phyloP scores from a whole-genome alignment of 2,113 vertebrate genomes.

The Platysteira castanea region DNA sequence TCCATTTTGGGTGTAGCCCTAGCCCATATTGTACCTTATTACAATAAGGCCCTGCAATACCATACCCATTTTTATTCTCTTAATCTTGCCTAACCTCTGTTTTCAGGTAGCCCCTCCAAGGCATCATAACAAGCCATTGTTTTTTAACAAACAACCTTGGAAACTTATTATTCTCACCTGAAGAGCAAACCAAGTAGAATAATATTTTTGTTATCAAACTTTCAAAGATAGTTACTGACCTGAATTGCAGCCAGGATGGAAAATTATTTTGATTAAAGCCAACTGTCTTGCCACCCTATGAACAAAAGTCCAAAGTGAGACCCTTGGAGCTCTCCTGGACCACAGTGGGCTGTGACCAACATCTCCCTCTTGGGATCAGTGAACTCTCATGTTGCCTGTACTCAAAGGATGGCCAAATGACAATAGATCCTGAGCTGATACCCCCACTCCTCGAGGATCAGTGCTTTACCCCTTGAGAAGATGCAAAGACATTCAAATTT shows the following conservation, averaged over 20 bases:
- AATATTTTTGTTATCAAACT: background rate
- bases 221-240: background rate
- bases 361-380: accelerated
- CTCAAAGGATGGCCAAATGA: accelerated
- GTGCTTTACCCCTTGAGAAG: background rate
- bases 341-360: accelerated
- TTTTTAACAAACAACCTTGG: background rate
- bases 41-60: background rate
- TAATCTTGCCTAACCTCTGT: background rate
- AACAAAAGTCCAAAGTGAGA: background rate
- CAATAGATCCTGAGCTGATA: background rate
- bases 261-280: background rate
- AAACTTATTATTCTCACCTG: background rate
- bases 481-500: background rate
- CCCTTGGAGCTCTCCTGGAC: background rate
- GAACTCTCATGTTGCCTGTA: background rate
- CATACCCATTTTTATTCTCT: background rate
- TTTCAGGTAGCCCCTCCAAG: background rate
- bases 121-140: accelerated
- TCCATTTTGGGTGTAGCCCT: background rate
- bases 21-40: background rate
- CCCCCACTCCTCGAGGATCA: background rate
- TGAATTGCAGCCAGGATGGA: background rate
- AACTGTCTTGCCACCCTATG: accelerated
- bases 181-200: background rate